Conservation (phyloP, 2,797 vertebrate genomes). For the Coccyzus lansbergi region DNA sequence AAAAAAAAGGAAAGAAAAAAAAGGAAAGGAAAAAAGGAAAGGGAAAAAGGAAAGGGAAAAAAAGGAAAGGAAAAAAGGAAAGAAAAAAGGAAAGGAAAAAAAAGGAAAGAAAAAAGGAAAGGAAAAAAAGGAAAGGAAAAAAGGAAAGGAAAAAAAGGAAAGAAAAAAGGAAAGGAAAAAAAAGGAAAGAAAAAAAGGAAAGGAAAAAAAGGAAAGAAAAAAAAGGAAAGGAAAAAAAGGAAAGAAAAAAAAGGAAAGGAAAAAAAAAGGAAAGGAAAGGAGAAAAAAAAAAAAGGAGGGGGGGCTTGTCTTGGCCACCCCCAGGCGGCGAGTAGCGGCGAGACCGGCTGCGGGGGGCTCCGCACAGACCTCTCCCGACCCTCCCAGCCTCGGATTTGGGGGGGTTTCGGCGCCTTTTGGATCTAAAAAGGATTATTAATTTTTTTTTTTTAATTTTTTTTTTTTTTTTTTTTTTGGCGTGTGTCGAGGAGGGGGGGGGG, state of each 20-base stretch:
- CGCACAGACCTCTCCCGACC: conserved; percentile 60
- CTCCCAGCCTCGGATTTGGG: conserved; percentile 38
- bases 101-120: no score
- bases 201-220: no score
- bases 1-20: neutral
- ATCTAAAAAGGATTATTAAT: conserved; percentile 46
- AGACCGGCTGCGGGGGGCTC: neutral
- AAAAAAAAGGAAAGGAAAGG: neutral
- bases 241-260: neutral
- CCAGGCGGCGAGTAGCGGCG: conserved; percentile 19
- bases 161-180: no score
- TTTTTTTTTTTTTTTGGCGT: neutral
- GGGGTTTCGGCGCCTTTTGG: conserved; percentile 40
- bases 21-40: neutral
- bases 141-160: no score
- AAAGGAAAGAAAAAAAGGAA: no score
- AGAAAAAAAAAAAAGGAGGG: neutral
- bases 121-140: no score
- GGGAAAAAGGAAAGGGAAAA: neutral
- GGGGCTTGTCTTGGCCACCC: neutral
- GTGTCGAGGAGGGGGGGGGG: no score
- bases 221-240: no score
- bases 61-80: no score
- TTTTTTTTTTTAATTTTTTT: neutral
- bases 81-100: no score